These are phyloP conservation scores for Chaitophorus viminalis DNA, from an alignment of 2,888 invertebrate species.

Conservation along the genomic window DNA sequence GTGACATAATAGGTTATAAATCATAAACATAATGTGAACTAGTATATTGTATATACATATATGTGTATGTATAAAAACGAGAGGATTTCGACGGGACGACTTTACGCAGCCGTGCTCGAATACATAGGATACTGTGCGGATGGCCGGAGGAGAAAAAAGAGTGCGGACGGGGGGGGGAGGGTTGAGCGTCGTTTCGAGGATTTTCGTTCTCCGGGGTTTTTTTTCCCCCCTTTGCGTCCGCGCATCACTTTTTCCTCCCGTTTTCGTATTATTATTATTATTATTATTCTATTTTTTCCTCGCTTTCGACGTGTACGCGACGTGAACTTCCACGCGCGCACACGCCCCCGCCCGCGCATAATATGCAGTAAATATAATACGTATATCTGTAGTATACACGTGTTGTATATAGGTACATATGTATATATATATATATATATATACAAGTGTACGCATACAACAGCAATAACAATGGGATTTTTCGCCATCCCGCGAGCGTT, in stretches of 20 bases:
- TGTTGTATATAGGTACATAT: too few relatives aligned
- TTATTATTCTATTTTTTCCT: not conserved
- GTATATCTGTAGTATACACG: too few relatives aligned
- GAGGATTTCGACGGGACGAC: not conserved
- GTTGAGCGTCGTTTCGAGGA: not conserved
- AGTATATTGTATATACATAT: too few relatives aligned
- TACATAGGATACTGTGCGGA: not conserved
- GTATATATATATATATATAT: not conserved
- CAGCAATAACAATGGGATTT: conserved; percentile 59
- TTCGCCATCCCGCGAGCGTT: conserved; percentile 28
- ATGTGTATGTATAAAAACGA: too few relatives aligned
- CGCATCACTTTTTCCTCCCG: not conserved
- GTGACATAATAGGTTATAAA: too few relatives aligned
- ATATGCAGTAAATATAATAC: not conserved
- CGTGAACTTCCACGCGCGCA: not conserved
- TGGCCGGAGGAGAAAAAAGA: not conserved
- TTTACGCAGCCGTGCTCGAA: not conserved
- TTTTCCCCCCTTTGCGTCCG: not conserved
- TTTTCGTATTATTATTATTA: conserved; percentile 11
- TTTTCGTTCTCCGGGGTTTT: not conserved
- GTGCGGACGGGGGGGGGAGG: not conserved
- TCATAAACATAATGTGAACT: too few relatives aligned
- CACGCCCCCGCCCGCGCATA: not conserved
- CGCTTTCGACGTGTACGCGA: not conserved
- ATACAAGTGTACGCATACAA: not conserved